Evolutionary conservation across 2,888 invertebrate species (phyloP), one percentile per base, ranked within the genome.

Genomic region (Linnaemya vulpina): DNA sequence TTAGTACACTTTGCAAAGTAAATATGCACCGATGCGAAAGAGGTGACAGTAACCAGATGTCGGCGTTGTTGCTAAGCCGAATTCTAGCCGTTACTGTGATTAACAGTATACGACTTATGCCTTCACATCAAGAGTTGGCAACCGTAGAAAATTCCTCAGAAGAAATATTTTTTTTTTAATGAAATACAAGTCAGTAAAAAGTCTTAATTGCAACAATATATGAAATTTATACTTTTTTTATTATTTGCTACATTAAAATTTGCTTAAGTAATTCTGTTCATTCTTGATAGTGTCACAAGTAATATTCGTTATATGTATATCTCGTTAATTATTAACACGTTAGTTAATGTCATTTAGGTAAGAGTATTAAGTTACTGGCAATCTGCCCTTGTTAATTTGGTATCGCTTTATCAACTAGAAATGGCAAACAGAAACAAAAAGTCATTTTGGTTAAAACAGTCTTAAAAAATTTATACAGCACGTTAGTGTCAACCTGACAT

Each of bases 401-500:
- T 51, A 51, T 49, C 35, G 13, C 35, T 30, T 65, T 65, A 46
- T 49, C 46, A 17, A 22, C 20, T n/a, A 51, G 3, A 35, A 38
- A 40, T 60, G 8, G 35, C 15, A 10, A n/a, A n/a, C n/a, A n/a
- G n/a, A n/a, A n/a, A n/a, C n/a, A n/a, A 35, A 17, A 38, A 20
- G n/a, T 3, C 35, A 35, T 38, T 1, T 60, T 60, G 35, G 17
- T 17, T 38, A 58, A 11, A 60, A 60, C 20, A 38, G 38, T 53
- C 51, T 46, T 58, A 17, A 17, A 43, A 15, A 62, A 22, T 62
- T 62, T 51, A 53, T 9, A 68, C 60, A 68, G 40, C 51, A 74
- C 67, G 60, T 75, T 46, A 55, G 35, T 70, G 63, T 75, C 75
- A 81, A 75, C 74, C 35, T 67, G 46, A 74, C 73, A 81, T 60